Evolutionary conservation across 37 sponge, comb jelly and placozoan genomes (phyloP), one percentile per base, ranked within the genome.

Genomic region (Halisarca cf. caerulea): DNA sequence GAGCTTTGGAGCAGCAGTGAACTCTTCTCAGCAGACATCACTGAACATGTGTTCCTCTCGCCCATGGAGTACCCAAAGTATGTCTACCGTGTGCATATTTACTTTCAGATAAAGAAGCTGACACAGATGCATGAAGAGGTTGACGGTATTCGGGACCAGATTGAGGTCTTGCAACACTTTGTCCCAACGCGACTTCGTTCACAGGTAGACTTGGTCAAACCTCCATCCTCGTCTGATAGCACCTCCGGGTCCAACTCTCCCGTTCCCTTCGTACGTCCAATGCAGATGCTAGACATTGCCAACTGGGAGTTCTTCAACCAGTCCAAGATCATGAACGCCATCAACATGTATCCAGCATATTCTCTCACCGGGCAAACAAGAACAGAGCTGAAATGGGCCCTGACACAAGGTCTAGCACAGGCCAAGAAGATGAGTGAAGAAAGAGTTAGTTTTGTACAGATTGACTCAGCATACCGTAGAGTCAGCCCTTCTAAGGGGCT

Each of bases 241-340:
- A 20, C 3, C 7, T 25, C 8, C 62, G 14, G 6, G 14, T 1
- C 1, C 28, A 2, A 20, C 21, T 53, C 66, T 0, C 47, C 71
- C 72, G n/a, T 35, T 33, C 81, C 84, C 2, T 25, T 73, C 47
- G 64, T 83, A 34, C 40, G 78, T 6, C 89, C 93, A 25, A 84
- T 80, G 61, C 84, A 85, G 54, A 81, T 78, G 36, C 87, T 82
- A 64, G 94, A 93, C 37, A 27, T 90, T 0, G 74, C 78, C 23
- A 45, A 34, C 42, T 93, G 94, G 94, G 91, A 90, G 25, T 93
- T 89, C 45, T 93, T 93, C 66, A 93, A 90, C 40, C 93, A 92
- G 81, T 86, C 93, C 0, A 55, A 86, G 44, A 57, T 92, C 17
- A 86, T 92, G 93, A 47, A 80, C 0, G 83, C 87, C 27, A 45